These are phyloP conservation scores for Pelodytes ibericus DNA, from an alignment of 2,797 vertebrate species.

Conservation along the genomic window DNA sequence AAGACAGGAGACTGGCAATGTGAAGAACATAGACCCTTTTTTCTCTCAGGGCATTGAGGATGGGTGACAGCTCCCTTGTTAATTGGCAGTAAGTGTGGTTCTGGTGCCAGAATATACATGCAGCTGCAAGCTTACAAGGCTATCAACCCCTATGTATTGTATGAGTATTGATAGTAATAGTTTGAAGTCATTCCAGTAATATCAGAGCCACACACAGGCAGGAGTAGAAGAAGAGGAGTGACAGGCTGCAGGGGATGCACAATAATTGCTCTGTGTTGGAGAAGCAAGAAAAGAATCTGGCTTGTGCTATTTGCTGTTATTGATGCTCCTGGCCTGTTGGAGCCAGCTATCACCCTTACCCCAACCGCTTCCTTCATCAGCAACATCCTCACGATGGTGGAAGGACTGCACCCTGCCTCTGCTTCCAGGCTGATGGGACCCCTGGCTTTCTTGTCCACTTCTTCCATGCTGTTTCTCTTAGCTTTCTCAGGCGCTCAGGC, in stretches of 20 bases:
- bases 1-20: background rate
- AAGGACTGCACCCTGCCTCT: conserved; percentile 18
- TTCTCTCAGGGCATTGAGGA: conserved; percentile 25
- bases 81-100: conserved; percentile 3
- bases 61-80: conserved; percentile 35
- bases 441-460: conserved; percentile 38
- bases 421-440: conserved; percentile 22
- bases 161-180: background rate
- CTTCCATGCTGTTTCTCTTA: conserved; percentile 36
- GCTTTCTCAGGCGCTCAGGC: conserved; percentile 30
- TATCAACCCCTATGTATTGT: background rate
- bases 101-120: background rate
- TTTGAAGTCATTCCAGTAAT: background rate
- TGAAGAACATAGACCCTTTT: background rate
- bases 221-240: conserved; percentile 3
- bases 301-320: conserved; percentile 15
- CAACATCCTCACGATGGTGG: conserved; percentile 30
- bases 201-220: background rate
- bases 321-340: conserved; percentile 47
- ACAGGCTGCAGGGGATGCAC: conserved; percentile 32
- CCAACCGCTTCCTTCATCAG: conserved; percentile 1
- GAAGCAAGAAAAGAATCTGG: background rate
- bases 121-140: background rate
- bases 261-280: conserved; percentile 2
- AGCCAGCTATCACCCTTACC: conserved; percentile 1